A percentile compares a stretch with the other conserved stretches of the same genome.
phyloP scores from a whole-genome alignment of 2,888 invertebrate species.

The Neoaliturus tenellus region DNA sequence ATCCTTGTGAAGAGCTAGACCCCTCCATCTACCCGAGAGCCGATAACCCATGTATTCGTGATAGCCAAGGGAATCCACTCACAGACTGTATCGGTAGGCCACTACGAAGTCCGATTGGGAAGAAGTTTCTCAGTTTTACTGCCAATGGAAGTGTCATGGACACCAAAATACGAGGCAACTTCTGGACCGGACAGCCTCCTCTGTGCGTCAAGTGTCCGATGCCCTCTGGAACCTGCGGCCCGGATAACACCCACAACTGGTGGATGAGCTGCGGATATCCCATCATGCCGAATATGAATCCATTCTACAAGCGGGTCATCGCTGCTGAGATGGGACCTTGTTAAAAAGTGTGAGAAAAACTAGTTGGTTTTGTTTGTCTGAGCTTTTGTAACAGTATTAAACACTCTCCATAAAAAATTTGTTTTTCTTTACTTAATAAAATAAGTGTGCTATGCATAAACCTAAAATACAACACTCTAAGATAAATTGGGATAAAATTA shows the following conservation, averaged over 20 bases:
- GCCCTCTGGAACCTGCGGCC: not conserved
- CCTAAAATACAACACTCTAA: no score
- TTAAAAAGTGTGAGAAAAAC: not conserved
- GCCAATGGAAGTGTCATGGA: constrained; percentile 38
- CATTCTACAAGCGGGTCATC: constrained; percentile 15
- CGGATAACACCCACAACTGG: constrained; percentile 7
- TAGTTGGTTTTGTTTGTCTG: not conserved
- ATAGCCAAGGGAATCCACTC: constrained; percentile 24
- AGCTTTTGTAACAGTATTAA: not conserved
- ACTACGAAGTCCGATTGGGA: constrained; percentile 13
- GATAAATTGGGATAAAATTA: no score
- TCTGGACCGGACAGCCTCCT: constrained; percentile 18
- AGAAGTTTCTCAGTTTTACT: constrained; percentile 12
- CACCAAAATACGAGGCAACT: constrained; percentile 29
- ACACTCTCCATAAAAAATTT: no score
- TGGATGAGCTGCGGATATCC: constrained; percentile 42
- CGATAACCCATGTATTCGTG: constrained; percentile 27
- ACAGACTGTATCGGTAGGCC: constrained; percentile 37
- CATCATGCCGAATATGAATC: constrained; percentile 22
- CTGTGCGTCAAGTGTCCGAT: constrained; percentile 36
- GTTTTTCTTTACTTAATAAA: no score
- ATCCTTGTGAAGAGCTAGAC: constrained; percentile 36
- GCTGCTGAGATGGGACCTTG: not conserved
- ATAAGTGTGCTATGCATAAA: no score
- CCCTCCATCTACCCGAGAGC: constrained; percentile 33